Percentiles rank a stretch among this genome's conserved stretches.
phyloP scores from a whole-genome alignment of 1,140 invertebrate genomes.

The Drosophila nikananu region DNA sequence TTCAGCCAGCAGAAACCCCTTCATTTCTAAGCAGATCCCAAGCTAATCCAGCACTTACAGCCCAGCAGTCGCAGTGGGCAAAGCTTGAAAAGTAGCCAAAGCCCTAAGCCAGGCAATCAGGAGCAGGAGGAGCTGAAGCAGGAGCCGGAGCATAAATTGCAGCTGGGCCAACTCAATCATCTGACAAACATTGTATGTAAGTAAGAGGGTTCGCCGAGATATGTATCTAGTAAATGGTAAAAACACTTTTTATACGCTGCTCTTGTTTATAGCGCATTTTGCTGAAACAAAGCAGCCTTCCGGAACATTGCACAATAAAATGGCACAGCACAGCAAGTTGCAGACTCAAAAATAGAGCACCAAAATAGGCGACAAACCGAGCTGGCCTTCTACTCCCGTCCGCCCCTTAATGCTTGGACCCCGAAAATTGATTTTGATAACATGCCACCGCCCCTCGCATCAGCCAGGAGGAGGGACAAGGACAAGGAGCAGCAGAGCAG shows the following conservation, averaged over 20 bases:
- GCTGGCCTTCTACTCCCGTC: neutral
- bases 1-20: conserved; percentile 15
- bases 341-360: conserved; percentile 77
- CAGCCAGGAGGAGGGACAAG: neutral
- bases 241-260: conserved; percentile 54
- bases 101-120: conserved; percentile 10
- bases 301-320: conserved; percentile 82
- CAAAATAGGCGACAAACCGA: conserved; percentile 73
- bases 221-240: conserved; percentile 53
- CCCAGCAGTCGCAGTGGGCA: conserved; percentile 7
- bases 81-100: conserved; percentile 43
- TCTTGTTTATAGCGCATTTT: conserved; percentile 76
- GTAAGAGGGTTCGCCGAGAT: conserved; percentile 31
- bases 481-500: no score
- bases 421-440: conserved; percentile 80
- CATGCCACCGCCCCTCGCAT: conserved; percentile 12
- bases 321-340: conserved; percentile 48
- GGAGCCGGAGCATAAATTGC: conserved; percentile 41
- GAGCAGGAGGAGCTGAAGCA: neutral
- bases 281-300: conserved; percentile 80
- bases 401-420: conserved; percentile 3
- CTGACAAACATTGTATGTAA: conserved; percentile 68
- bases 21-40: conserved; percentile 11
- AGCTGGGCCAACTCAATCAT: conserved; percentile 64
- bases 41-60: conserved; percentile 38